Evolutionary conservation across 2,797 vertebrate genomes (phyloP).

Genomic region (Phylloscopus collybita): DNA sequence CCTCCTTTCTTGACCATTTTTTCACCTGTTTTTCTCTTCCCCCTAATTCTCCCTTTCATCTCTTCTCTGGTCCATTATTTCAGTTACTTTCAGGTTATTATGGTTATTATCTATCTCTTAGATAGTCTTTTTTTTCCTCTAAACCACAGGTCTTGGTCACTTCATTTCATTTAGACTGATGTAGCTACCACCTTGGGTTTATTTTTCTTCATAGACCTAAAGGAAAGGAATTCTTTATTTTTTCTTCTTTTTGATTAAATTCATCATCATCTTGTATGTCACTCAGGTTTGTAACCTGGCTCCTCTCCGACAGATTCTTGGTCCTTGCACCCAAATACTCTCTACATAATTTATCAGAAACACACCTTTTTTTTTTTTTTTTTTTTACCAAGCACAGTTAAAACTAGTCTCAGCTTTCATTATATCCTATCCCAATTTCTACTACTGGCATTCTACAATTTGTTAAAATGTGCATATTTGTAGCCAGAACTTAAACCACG

Average conservation of each 20-base stretch:
- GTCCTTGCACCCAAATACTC: background rate
- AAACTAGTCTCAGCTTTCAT: background rate
- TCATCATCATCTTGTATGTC: background rate
- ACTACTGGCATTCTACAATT: background rate
- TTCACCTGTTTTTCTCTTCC: background rate
- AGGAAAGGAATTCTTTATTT: background rate
- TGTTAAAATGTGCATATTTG: background rate
- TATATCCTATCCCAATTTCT: background rate
- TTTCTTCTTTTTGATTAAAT: background rate
- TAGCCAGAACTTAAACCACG: background rate
- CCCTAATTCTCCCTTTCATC: background rate
- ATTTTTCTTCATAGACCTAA: background rate
- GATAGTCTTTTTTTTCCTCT: background rate
- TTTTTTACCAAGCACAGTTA: background rate
- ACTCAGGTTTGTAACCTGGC: background rate
- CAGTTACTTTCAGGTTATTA: background rate
- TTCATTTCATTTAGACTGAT: background rate
- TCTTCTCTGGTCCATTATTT: background rate
- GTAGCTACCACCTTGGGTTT: background rate
- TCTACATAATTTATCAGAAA: background rate
- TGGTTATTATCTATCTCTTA: background rate
- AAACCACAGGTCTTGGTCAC: background rate
- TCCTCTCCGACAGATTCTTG: background rate
- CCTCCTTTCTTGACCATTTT: background rate
- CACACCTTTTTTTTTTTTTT: background rate